These are phyloP conservation scores for Invenusta paracnida DNA, from an alignment of 2,888 invertebrate species.

Conservation along the genomic window DNA sequence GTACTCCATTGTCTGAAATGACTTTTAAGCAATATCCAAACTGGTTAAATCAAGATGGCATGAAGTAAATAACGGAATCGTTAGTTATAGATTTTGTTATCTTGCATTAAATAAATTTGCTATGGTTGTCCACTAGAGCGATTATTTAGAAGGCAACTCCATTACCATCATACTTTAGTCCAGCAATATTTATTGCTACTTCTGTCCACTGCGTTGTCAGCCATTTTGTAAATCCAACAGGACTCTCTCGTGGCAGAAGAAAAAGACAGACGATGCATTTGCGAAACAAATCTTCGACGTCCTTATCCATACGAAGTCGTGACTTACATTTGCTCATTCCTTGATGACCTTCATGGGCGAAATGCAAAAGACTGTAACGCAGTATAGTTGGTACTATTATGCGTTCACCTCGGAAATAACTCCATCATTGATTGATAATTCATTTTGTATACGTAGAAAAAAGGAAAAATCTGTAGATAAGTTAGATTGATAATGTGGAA, in stretches of 20 bases:
- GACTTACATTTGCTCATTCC: conserved; percentile 42
- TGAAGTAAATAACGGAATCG: not conserved
- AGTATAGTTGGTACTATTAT: not conserved
- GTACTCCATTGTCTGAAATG: conserved; percentile 13
- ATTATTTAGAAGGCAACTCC: conserved; percentile 21
- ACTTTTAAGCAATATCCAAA: conserved; percentile 21
- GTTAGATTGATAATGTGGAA: no score
- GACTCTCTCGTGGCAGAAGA: conserved; percentile 30
- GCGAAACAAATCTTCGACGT: conserved; percentile 31
- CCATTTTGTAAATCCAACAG: conserved; percentile 27
- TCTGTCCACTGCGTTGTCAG: not conserved
- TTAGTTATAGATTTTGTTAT: conserved; percentile 8
- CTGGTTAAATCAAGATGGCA: not conserved
- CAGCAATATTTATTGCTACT: conserved; percentile 15
- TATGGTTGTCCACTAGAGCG: conserved; percentile 3
- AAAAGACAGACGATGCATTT: conserved; percentile 29
- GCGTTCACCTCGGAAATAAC: conserved; percentile 25
- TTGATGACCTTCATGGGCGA: conserved; percentile 41
- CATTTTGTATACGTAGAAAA: conserved; percentile 16
- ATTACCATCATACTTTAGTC: conserved; percentile 2
- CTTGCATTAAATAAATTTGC: conserved; percentile 18
- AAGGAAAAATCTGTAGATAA: no score
- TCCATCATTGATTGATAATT: no score
- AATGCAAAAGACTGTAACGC: not conserved
- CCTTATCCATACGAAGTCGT: conserved; percentile 20